phyloP scores from a whole-genome alignment of 2,888 invertebrate species.

The Coenonympha glycerion region DNA sequence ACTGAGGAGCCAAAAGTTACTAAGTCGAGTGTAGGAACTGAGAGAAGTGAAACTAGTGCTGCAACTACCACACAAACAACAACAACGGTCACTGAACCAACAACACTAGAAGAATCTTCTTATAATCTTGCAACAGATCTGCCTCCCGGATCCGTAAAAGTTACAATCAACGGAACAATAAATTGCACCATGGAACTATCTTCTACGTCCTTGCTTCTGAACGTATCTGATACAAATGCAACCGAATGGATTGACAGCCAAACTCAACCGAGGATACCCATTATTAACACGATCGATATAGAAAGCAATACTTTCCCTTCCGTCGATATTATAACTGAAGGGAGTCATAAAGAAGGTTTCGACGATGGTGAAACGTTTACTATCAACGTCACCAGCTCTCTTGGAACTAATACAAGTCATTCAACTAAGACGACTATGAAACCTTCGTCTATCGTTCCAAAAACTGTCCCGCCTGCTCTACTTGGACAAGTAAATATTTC shows the following conservation, averaged over 20 bases:
- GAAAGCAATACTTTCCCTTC: constrained; percentile 55
- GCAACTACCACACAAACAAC: constrained; percentile 27
- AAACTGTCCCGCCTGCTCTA: constrained; percentile 51
- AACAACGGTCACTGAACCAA: constrained; percentile 28
- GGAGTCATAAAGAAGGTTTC: constrained; percentile 46
- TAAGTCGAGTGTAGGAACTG: constrained; percentile 30
- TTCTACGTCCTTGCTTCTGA: constrained; percentile 54
- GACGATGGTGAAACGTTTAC: constrained; percentile 72
- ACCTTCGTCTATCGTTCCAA: constrained; percentile 37
- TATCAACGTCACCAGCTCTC: constrained; percentile 75
- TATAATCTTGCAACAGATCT: constrained; percentile 41
- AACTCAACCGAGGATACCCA: constrained; percentile 46
- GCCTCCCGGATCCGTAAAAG: constrained; percentile 54
- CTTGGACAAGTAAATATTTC: constrained; percentile 64
- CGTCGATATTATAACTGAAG: constrained; percentile 62
- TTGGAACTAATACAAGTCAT: constrained; percentile 59
- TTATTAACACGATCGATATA: constrained; percentile 39
- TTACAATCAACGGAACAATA: constrained; percentile 64
- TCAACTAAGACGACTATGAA: constrained; percentile 34
- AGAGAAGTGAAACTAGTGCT: constrained; percentile 28
- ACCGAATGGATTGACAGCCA: constrained; percentile 43
- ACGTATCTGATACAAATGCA: constrained; percentile 40
- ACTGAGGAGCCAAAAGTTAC: constrained; percentile 42
- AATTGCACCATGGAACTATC: constrained; percentile 68
- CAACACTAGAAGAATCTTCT: constrained; percentile 32